A percentile compares a stretch with the other conserved stretches of the same genome.
Conservation (phyloP, 2,113 vertebrate genomes). For the Rhodinocichla rosea region DNA sequence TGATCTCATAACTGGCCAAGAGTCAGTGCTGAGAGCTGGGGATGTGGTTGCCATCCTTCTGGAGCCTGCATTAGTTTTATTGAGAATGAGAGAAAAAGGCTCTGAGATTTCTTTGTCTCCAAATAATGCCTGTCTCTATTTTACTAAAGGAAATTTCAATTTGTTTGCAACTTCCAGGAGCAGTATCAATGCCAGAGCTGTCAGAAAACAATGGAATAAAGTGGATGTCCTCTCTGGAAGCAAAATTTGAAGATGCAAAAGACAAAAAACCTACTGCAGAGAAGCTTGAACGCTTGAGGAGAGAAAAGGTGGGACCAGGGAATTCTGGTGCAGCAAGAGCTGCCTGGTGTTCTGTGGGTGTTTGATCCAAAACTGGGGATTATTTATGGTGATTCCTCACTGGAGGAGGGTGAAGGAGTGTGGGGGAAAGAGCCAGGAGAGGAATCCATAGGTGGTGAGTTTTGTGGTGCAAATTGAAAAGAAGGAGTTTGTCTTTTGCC, state of each 20-base stretch:
- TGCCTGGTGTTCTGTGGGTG: background rate
- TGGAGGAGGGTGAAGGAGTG: background rate
- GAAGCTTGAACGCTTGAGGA: slow-evolving; percentile 84
- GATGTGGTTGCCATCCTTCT: background rate
- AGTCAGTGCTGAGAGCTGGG: background rate
- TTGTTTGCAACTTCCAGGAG: slow-evolving; percentile 2
- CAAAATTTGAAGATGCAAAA: slow-evolving; percentile 65
- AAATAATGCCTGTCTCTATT: background rate
- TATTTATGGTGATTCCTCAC: background rate
- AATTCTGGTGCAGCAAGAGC: background rate
- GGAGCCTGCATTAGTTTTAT: background rate
- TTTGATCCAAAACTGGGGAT: fast-evolving
- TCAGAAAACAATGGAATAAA: slow-evolving; percentile 70
- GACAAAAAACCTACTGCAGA: slow-evolving; percentile 75
- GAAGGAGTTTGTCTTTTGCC: background rate
- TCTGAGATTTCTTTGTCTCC: background rate
- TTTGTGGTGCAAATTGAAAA: background rate
- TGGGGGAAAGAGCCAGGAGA: background rate
- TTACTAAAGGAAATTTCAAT: background rate
- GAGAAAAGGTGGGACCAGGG: slow-evolving; percentile 81
- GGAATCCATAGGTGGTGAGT: fast-evolving
- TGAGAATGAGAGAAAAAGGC: background rate
- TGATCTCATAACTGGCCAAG: background rate
- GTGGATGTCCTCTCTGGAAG: slow-evolving; percentile 85
- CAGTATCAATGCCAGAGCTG: background rate